Base-by-base conservation (phyloP, 2,113 vertebrate genomes). In the Eira barbara region DNA sequence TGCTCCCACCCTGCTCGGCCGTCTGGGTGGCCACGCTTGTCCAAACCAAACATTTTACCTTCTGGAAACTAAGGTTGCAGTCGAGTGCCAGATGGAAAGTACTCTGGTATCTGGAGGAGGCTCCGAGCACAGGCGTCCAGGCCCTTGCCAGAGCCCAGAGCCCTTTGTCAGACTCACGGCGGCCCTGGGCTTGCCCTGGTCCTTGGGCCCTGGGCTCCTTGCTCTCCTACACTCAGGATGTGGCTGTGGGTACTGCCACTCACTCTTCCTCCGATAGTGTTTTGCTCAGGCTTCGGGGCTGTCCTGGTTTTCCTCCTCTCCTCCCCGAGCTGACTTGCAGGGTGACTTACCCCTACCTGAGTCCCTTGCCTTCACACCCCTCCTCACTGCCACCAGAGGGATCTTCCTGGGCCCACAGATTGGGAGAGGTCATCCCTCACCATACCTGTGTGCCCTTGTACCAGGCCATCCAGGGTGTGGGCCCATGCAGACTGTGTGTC, bases 11-110 rank as follows among this genome's bases (percentile, higher is more conserved):
- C 36, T 3, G 13, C 63, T 36, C 0, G 4, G 91, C 95, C 2
- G 0, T 87, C 96, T 94, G 91, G 96, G 91, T 97, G 97, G 97
- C 91, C 93, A 69, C 13, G 4, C 95, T 97, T 97, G 95, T 92
- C 94, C 82, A 73, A 95, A 97, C 93, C 92, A 81, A 95, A 55
- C 91, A 86, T 93, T 83, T 96, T 94, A 55, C 97, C 82, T 96
- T 89, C 39, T 96, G 97, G 95, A 96, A 97, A 92, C 84, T 95
- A 49, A 88, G 87, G 42, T 13, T 84, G 74, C 12, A 55, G 4
- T 76, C 7, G 42, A 34, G 29, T 71, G 69, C 94, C 96, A 96
- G 92, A 23, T 45, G 15, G 95, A 89, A 84, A 79, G 89, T 52
- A 39, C 29, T 6, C 55, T 15, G 7, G 45, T 39, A 17, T 92